These are phyloP conservation scores for Cheilosia impressa DNA, from an alignment of 2,888 invertebrate species.

Conservation along the genomic window DNA sequence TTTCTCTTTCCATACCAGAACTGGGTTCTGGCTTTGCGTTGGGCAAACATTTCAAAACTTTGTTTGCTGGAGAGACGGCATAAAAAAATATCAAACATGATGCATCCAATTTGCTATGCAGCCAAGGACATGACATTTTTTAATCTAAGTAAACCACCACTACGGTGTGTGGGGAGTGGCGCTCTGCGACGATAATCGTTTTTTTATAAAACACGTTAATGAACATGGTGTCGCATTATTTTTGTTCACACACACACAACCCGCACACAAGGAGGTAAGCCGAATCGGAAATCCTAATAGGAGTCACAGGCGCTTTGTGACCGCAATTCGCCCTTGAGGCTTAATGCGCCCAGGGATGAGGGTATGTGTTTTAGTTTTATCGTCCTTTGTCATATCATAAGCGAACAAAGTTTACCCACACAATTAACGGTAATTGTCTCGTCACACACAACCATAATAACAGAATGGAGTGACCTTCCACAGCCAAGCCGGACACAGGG, in stretches of 20 bases:
- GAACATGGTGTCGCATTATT: conserved; percentile 47
- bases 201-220: conserved; percentile 53
- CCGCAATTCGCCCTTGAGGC: conserved; percentile 36
- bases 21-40: conserved; percentile 6
- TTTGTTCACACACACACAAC: conserved; percentile 5
- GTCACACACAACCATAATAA: conserved; percentile 28
- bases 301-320: conserved; percentile 33
- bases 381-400: conserved; percentile 23
- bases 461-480: conserved; percentile 1
- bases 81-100: conserved; percentile 34
- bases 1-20: conserved; percentile 18
- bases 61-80: not conserved
- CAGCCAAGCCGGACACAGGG: conserved; percentile 32
- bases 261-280: not conserved
- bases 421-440: conserved; percentile 64
- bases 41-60: conserved; percentile 29
- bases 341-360: not conserved
- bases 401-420: conserved; percentile 54
- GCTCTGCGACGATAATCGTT: conserved; percentile 44
- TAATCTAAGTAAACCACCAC: conserved; percentile 1
- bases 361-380: conserved; percentile 50
- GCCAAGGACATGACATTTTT: conserved; percentile 1
- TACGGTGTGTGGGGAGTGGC: not conserved
- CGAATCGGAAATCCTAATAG: conserved; percentile 41
- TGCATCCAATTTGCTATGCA: conserved; percentile 42